These are phyloP conservation scores for Blastobasis lacticolella DNA, from an alignment of 2,888 invertebrate species.

Conservation along the genomic window DNA sequence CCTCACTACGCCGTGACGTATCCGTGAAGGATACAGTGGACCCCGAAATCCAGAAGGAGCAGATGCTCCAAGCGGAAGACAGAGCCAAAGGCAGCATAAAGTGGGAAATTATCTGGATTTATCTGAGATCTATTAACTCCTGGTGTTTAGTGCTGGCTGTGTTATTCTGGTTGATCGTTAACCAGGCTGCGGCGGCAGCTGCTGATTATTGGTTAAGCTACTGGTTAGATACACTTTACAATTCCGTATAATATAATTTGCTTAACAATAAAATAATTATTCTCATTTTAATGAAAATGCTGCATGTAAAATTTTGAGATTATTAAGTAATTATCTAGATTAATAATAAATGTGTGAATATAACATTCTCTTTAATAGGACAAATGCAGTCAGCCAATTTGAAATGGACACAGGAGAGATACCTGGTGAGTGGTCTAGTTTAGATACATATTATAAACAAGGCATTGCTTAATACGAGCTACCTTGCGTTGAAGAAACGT, in stretches of 20 bases:
- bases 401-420: slow-evolving; percentile 33
- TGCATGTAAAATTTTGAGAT: too few relatives aligned
- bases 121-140: slow-evolving; percentile 74
- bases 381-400: slow-evolving; percentile 49
- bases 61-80: slow-evolving; percentile 74
- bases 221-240: slow-evolving; percentile 62
- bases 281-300: too few relatives aligned
- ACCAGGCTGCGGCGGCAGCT: slow-evolving; percentile 77
- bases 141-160: slow-evolving; percentile 63
- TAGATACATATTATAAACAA: too few relatives aligned
- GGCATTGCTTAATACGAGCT: too few relatives aligned
- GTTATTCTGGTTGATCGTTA: slow-evolving; percentile 65
- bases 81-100: slow-evolving; percentile 76
- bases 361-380: slow-evolving; percentile 34
- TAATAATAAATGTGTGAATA: too few relatives aligned
- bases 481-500: too few relatives aligned
- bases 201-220: slow-evolving; percentile 84
- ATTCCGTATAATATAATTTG: too few relatives aligned
- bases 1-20: slow-evolving; percentile 32
- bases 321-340: too few relatives aligned
- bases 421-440: slow-evolving; percentile 37
- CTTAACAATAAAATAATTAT: too few relatives aligned
- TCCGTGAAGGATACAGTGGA: slow-evolving; percentile 55
- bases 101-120: slow-evolving; percentile 72
- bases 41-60: slow-evolving; percentile 36